Evolutionary conservation across 1,140 invertebrate species (phyloP), one percentile per base, ranked within the genome.

Genomic region (Lucilia cuprina): DNA sequence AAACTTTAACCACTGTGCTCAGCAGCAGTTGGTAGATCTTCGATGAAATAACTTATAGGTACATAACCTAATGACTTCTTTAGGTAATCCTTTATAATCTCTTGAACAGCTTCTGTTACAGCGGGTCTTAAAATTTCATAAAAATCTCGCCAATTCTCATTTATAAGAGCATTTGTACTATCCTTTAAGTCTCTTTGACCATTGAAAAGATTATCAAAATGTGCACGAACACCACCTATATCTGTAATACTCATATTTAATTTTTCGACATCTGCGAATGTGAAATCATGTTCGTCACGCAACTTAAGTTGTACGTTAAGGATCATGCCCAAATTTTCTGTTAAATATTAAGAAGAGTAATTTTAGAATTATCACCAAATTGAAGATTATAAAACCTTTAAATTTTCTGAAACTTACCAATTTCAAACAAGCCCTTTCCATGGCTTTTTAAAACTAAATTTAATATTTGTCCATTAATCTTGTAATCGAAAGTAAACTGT

Each of bases 381-480:
- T n/a, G n/a, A n/a, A n/a, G n/a, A n/a, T n/a, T n/a, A n/a, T n/a
- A n/a, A n/a, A n/a, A n/a, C n/a, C n/a, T n/a, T 30, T 30, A 30
- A 30, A 30, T 30, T 30, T 30, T 1, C 1, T 3, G 4, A 10
- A 0, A 85, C 85, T 84, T 90, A 94, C 94, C 93, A 74, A 94
- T 93, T 88, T 94, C 94, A 87, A 95, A 93, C 91, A 94, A 95
- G 85, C 94, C 94, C 41, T 92, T 91, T 8, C 95, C 95, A 50
- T 93, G 91, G 2, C 95, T 95, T 75, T 94, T 93, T 34, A 95
- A 89, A 5, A 95, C 94, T 85, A 95, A 93, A 2, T 95, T 90
- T 19, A 95, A 90, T 86, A 95, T 95, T 85, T 94, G 93, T 49
- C 95, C 95, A 84, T 93, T 92, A 83, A 95, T 91, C 84, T 94